These are phyloP conservation scores for Carduelis carduelis DNA, from an alignment of 2,797 vertebrate genomes.

Conservation along the genomic window DNA sequence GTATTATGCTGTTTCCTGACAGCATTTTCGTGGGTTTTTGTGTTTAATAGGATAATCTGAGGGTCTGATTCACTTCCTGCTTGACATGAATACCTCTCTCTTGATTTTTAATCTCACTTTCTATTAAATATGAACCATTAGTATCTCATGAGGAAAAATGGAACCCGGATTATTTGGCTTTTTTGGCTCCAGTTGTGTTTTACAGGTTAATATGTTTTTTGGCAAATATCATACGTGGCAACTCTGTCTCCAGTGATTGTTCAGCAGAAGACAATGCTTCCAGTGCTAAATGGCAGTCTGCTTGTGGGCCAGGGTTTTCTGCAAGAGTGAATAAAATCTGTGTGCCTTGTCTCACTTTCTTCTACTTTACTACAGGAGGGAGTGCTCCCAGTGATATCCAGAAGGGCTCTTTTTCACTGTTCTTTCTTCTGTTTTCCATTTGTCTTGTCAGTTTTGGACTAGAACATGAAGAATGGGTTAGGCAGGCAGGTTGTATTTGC, in stretches of 20 bases:
- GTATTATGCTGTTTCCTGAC: background rate
- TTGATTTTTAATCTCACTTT: constrained; percentile 22
- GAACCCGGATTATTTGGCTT: background rate
- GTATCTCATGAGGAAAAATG: background rate
- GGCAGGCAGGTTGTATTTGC: background rate
- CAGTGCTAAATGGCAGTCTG: background rate
- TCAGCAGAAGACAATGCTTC: background rate
- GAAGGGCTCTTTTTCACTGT: background rate
- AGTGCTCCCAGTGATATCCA: background rate
- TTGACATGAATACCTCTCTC: background rate
- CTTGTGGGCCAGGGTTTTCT: background rate
- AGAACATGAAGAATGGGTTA: background rate
- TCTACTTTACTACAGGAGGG: background rate
- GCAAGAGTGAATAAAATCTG: background rate
- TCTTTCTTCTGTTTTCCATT: background rate
- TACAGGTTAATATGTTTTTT: background rate
- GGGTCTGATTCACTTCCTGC: background rate
- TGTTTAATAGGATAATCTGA: background rate
- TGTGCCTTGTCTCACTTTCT: background rate
- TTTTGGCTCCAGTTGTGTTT: background rate
- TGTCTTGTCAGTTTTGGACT: constrained; percentile 20
- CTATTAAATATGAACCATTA: background rate
- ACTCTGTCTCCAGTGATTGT: background rate
- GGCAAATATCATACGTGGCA: background rate
- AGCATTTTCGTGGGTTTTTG: background rate